Evolutionary conservation across 1,140 invertebrate species (phyloP).

Genomic region (Pissodes strobi): DNA sequence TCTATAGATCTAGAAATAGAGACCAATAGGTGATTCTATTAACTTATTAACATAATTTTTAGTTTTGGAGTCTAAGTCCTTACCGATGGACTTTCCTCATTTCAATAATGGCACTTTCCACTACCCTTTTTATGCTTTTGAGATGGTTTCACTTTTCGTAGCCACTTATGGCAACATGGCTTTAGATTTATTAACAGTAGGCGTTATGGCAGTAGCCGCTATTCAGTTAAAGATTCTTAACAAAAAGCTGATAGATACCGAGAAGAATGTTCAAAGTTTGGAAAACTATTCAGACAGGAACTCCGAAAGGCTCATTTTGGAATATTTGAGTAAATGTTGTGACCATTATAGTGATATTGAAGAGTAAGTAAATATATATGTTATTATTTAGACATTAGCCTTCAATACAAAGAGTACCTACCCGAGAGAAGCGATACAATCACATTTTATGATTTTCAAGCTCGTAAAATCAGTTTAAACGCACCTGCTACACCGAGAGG

Average conservation of each 20-base stretch:
- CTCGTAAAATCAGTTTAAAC: no score
- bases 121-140: constrained; percentile 25
- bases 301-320: not conserved
- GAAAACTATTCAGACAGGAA: not conserved
- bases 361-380: no score
- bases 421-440: no score
- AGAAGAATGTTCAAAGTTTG: not conserved
- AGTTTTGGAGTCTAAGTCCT: not conserved
- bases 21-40: no score
- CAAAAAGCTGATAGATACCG: constrained; percentile 3
- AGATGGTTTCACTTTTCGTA: constrained; percentile 8
- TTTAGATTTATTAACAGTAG: constrained; percentile 18
- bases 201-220: constrained; percentile 15
- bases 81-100: constrained; percentile 8
- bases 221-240: constrained; percentile 31
- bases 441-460: no score
- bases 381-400: no score
- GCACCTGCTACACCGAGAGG: no score
- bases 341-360: constrained; percentile 15
- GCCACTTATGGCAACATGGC: constrained; percentile 18
- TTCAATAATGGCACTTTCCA: constrained; percentile 8
- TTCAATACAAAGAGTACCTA: no score
- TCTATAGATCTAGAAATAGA: no score
- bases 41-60: no score
- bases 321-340: constrained; percentile 7